These are phyloP conservation scores for Latrodectus elegans DNA, from an alignment of 2,888 invertebrate genomes.

Conservation along the genomic window DNA sequence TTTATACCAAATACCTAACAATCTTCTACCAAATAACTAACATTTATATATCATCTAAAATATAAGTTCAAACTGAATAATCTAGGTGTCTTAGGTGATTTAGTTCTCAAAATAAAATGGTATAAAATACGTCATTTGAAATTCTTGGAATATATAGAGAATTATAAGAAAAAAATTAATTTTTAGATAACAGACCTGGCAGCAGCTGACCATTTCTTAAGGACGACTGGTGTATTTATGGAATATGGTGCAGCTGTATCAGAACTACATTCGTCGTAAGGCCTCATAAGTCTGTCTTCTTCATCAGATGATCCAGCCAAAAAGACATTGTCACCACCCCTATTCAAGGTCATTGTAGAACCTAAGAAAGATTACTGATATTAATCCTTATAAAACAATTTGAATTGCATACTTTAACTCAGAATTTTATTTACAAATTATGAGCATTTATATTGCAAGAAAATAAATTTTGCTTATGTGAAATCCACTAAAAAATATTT, in stretches of 20 bases:
- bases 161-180: too few relatives aligned
- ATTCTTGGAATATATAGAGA: too few relatives aligned
- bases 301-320: constrained; percentile 43
- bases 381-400: background rate
- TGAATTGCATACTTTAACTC: background rate
- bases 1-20: too few relatives aligned
- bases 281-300: constrained; percentile 43
- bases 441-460: too few relatives aligned
- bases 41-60: too few relatives aligned
- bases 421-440: background rate
- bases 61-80: too few relatives aligned
- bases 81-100: too few relatives aligned
- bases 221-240: constrained; percentile 63
- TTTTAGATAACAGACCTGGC: constrained; percentile 18
- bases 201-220: constrained; percentile 61
- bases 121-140: too few relatives aligned
- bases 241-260: constrained; percentile 63
- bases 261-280: constrained; percentile 53
- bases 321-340: constrained; percentile 58
- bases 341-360: constrained; percentile 71
- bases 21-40: too few relatives aligned
- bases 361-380: constrained; percentile 57
- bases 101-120: too few relatives aligned
- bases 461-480: too few relatives aligned
- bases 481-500: too few relatives aligned